Evolutionary conservation across 2,113 vertebrate species (phyloP), one percentile per base, ranked within the genome.

Genomic region (Notarius lentiginosus): DNA sequence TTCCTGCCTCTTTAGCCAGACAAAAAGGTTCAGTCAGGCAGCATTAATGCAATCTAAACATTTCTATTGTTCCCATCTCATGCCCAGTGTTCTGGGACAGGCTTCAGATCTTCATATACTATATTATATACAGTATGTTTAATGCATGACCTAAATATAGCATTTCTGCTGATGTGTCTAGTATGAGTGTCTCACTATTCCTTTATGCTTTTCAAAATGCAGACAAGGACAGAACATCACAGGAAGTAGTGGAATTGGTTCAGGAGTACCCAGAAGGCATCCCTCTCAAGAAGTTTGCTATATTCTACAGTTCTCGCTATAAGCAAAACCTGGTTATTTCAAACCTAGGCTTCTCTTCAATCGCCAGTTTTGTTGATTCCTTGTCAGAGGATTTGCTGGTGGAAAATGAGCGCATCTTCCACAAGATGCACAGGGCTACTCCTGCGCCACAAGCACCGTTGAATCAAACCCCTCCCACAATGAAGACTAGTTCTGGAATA

Each of bases 241-340:
- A 81, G 58, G 56, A 81, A 47, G 79, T 81, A 5, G 56, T 81
- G 56, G 79, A 60, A 61, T 61, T 81, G 30, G 24, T 81, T 81
- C 56, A 81, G 56, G 58, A 24, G 17, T 10, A 61, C 30, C 56
- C 56, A 14, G 30, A 81, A 81, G 79, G 79, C 56, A 47, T 81
- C 9, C 79, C 56, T 81, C 56, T 81, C 30, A 41, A 81, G 56
- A 0, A 47, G 5, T 20, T 81, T 24, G 17, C 30, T 7, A 11
- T 7, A 2, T 61, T 61, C 9, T 81, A 61, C 79, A 61, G 20
- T 61, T 14, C 7, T 47, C 30, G 34, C 79, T 81, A 81, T 34
- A 81, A 41, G 30, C 30, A 20, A 22, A 81, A 61, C 30, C 56
- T 81, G 17, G 1, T 5, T 0, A 34, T 81, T 61, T 11, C 30